Conservation (phyloP, 2,888 invertebrate species). For the Muscina levida region DNA sequence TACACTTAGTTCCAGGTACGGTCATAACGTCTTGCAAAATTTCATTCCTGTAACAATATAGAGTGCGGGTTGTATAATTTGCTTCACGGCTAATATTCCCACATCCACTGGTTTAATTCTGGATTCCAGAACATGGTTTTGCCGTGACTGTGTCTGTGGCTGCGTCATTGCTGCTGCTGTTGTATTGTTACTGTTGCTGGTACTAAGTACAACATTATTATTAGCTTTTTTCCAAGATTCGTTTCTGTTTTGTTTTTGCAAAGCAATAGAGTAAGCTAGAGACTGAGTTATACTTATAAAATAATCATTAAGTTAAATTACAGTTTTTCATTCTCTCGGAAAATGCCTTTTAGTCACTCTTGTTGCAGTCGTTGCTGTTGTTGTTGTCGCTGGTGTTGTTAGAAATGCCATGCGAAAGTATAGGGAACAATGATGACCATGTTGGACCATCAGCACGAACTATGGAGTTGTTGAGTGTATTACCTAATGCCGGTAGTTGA, state of each 20-base stretch:
- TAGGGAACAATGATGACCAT: slow-evolving; percentile 1
- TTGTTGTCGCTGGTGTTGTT: not conserved
- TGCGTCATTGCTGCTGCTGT: not conserved
- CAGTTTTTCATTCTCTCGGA: slow-evolving; percentile 19
- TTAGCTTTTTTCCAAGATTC: slow-evolving; percentile 21
- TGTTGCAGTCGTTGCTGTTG: slow-evolving; percentile 35
- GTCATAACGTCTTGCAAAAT: not conserved
- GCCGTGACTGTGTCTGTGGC: not conserved
- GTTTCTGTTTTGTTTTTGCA: not conserved
- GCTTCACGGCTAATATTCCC: slow-evolving; percentile 35
- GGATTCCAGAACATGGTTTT: not conserved
- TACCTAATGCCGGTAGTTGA: too few species aligned
- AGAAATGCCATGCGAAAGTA: not conserved
- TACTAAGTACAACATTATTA: slow-evolving; percentile 22
- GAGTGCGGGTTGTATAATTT: slow-evolving; percentile 22
- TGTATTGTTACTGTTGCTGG: not conserved
- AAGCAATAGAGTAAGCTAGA: slow-evolving; percentile 21
- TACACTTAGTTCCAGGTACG: not conserved
- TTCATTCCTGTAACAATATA: slow-evolving; percentile 4
- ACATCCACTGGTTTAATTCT: slow-evolving; percentile 19
- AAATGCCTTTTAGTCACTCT: slow-evolving; percentile 47
- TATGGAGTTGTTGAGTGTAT: not conserved
- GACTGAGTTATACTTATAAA: slow-evolving; percentile 43
- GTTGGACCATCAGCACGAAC: not conserved
- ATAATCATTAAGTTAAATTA: slow-evolving; percentile 58